Evolutionary conservation across 1,140 invertebrate species (phyloP).

Genomic region (Drosophila yakuba): DNA sequence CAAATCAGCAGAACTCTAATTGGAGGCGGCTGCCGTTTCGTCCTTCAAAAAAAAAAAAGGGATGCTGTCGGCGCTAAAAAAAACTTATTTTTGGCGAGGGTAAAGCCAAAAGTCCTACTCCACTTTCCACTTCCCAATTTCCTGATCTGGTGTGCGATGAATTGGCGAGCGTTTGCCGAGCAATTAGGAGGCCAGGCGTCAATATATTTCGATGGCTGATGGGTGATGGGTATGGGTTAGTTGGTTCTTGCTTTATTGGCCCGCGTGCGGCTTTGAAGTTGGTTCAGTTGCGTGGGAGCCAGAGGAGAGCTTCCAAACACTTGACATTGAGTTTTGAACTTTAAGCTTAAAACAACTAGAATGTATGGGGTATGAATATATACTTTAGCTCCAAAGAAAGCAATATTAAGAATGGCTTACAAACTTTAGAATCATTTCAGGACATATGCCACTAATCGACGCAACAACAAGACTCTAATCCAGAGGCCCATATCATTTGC

Average conservation of each 20-base stretch:
- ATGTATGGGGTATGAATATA: too few relatives aligned
- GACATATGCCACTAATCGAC: slow-evolving; percentile 8
- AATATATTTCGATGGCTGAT: slow-evolving; percentile 35
- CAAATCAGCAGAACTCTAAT: slow-evolving; percentile 81
- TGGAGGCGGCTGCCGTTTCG: slow-evolving; percentile 56
- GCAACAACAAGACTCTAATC: slow-evolving; percentile 1
- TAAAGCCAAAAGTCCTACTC: slow-evolving; percentile 19
- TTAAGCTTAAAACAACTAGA: neutral
- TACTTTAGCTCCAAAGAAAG: too few relatives aligned
- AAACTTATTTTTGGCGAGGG: slow-evolving; percentile 32
- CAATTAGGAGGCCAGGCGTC: slow-evolving; percentile 53
- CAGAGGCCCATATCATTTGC: slow-evolving; percentile 8
- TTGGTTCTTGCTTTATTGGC: slow-evolving; percentile 29
- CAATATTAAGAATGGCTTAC: too few relatives aligned
- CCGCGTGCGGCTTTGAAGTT: slow-evolving; percentile 31
- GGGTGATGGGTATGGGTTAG: slow-evolving; percentile 5
- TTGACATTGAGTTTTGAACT: neutral
- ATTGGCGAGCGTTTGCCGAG: slow-evolving; percentile 44
- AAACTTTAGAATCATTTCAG: neutral
- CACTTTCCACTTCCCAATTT: neutral
- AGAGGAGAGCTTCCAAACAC: neutral
- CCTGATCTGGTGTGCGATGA: slow-evolving; percentile 32
- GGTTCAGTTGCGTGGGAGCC: neutral
- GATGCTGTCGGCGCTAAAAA: slow-evolving; percentile 18
- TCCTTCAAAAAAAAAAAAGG: slow-evolving; percentile 14